Evolutionary conservation across 2,888 invertebrate species (phyloP), one percentile per base, ranked within the genome.

Genomic region (Clusia tigrina): DNA sequence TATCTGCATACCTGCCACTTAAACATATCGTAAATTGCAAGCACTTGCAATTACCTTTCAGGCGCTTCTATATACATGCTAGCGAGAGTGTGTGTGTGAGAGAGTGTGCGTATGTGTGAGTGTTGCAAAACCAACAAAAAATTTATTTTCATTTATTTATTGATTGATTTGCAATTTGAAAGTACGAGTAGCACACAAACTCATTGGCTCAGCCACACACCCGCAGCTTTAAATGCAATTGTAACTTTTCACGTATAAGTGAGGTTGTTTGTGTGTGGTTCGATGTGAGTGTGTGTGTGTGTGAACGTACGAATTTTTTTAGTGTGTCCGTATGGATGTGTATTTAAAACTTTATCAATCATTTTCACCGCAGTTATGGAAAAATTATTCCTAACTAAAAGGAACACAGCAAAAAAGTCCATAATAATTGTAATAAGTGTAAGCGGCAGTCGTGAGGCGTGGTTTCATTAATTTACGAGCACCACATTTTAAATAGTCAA

Each of bases 71-170:
- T 17, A 42, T n/a, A 42, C 32, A 32, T 12, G 32, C 32, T 9
- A 9, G 32, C 42, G n/a, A 42, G 42, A 5, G n/a, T 17, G n/a
- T 42, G 10, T 17, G n/a, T 42, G 6, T 42, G 42, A 10, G n/a
- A n/a, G 32, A n/a, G 42, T 10, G 42, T 5, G 42, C n/a, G 42
- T 42, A 17, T 42, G 9, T 15, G 42, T 15, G 42, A 10, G 77
- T 78, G 74, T 74, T 76, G 75, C 73, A 71, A 74, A 76, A 74
- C 74, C 78, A 78, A 75, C 69, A 76, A 67, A 76, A n/a, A 78
- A 78, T 78, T 76, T 78, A 75, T 75, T 75, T 78, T 78, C 73
- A 75, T 78, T 75, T 75, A 75, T 78, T 78, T 75, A 78, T 75
- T 75, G 74, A 75, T 75, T 78, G 78, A 75, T 75, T 75, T 75